Evolutionary conservation across 2,113 vertebrate genomes (phyloP), one percentile per base, ranked within the genome.

Genomic region (Equus przewalskii): DNA sequence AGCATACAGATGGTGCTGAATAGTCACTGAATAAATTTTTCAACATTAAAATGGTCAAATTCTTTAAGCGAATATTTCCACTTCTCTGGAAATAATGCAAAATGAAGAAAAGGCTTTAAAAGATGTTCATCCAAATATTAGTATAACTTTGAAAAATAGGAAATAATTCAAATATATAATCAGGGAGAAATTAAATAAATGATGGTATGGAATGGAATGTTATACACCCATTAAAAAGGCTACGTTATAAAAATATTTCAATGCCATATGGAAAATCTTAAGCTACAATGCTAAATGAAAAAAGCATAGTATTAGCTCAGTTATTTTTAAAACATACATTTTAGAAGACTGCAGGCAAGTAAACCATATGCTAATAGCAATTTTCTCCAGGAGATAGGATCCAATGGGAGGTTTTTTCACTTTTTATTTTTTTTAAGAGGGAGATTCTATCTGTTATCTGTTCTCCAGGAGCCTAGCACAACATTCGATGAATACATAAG

Each of bases 141-240:
- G 30, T 7, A 4, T 69, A 73, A 58, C 8, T 69, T 5, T 75
- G 49, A 93, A 93, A 93, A 89, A 84, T 1, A 91, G 22, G 95
- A 89, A 90, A 89, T 60, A 44, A 91, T 70, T 85, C 69, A 62
- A 91, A 85, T 16, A 19, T 65, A 46, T 28, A 93, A 36, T 13
- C 6, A 30, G 62, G 60, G n/a, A 33, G 36, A 51, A 19, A 85
- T 26, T 51, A 81, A 86, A 46, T 60, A 86, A 96, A 49, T 78
- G 75, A 87, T 78, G 73, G 33, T 58, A 96, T 6, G 93, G 62
- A 93, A 95, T 11, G 56, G n/a, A 97, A 94, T 94, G 62, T 72
- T 76, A 76, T 28, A 64, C 6, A 94, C 24, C 12, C n/a, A 69
- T 88, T 76, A 30, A 92, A 88, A 94, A 76, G 41, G 44, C 67